phyloP scores from a whole-genome alignment of 2,888 invertebrate genomes.

The Agrotis ipsilon region DNA sequence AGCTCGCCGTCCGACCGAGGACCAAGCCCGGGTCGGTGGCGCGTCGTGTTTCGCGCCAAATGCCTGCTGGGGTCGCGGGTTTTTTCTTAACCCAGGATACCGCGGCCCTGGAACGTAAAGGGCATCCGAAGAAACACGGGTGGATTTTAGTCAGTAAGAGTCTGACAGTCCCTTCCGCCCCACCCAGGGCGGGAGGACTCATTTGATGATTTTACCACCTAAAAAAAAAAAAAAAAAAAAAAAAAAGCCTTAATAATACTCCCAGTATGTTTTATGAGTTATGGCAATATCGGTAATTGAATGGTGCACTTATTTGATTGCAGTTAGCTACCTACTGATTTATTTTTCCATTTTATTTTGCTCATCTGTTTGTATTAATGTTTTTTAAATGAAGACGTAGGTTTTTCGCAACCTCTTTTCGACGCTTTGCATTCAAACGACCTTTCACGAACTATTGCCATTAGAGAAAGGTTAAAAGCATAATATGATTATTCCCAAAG shows the following conservation, averaged over 20 bases:
- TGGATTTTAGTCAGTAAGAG: too few relatives aligned
- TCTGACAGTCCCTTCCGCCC: too few relatives aligned
- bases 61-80: too few relatives aligned
- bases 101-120: too few relatives aligned
- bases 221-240: too few relatives aligned
- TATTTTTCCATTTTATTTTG: slow-evolving; percentile 3
- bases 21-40: too few relatives aligned
- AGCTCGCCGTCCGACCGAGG: too few relatives aligned
- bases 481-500: slow-evolving; percentile 6
- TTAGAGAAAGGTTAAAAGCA: slow-evolving; percentile 25
- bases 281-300: slow-evolving; percentile 39
- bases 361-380: not conserved
- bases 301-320: slow-evolving; percentile 39
- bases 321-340: slow-evolving; percentile 1
- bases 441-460: slow-evolving; percentile 26
- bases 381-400: slow-evolving; percentile 2
- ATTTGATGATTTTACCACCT: too few relatives aligned
- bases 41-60: too few relatives aligned
- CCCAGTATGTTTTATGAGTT: slow-evolving; percentile 37
- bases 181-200: too few relatives aligned
- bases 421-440: slow-evolving; percentile 5
- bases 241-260: slow-evolving; percentile 33
- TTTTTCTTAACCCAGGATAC: too few relatives aligned
- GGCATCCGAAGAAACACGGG: too few relatives aligned
- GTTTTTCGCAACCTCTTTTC: slow-evolving; percentile 5